These are phyloP conservation scores for Argyrosomus regius DNA, from an alignment of 2,797 vertebrate species.

Conservation along the genomic window DNA sequence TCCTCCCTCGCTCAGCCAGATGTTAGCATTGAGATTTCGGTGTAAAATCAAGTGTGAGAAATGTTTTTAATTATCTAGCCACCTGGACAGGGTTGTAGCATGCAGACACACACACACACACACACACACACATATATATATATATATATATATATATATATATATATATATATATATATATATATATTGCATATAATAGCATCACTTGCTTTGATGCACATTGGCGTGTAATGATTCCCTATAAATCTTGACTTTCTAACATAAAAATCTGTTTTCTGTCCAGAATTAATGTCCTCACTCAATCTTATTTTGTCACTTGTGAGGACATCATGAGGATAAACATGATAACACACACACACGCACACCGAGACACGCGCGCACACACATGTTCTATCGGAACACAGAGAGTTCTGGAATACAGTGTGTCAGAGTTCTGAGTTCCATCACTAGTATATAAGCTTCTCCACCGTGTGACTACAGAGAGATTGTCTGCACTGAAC, in stretches of 20 bases:
- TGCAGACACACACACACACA: conserved; percentile 10
- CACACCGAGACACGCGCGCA: not conserved
- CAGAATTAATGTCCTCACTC: not conserved
- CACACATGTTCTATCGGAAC: not conserved
- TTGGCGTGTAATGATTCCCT: not conserved
- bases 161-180: too few species aligned
- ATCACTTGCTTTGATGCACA: conserved; percentile 6
- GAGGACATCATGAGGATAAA: not conserved
- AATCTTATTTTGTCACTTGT: conserved; percentile 9
- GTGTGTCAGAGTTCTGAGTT: too few species aligned
- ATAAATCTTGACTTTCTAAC: conserved; percentile 11
- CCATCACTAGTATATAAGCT: too few species aligned
- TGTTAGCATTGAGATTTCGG: conserved; percentile 66
- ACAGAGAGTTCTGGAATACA: too few species aligned
- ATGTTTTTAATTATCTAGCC: conserved; percentile 86
- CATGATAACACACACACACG: not conserved
- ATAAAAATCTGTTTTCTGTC: conserved; percentile 2
- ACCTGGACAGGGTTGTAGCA: conserved; percentile 75
- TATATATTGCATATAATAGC: conserved; percentile 16
- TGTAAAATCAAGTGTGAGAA: conserved; percentile 76
- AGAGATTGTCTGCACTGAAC: too few species aligned
- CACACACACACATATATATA: conserved; percentile 12
- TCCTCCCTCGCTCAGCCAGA: conserved; percentile 54
- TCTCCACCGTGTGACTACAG: too few species aligned
- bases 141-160: conserved; percentile 4